Conservation (phyloP, 2,113 vertebrate species). For the Tamias sibiricus region DNA sequence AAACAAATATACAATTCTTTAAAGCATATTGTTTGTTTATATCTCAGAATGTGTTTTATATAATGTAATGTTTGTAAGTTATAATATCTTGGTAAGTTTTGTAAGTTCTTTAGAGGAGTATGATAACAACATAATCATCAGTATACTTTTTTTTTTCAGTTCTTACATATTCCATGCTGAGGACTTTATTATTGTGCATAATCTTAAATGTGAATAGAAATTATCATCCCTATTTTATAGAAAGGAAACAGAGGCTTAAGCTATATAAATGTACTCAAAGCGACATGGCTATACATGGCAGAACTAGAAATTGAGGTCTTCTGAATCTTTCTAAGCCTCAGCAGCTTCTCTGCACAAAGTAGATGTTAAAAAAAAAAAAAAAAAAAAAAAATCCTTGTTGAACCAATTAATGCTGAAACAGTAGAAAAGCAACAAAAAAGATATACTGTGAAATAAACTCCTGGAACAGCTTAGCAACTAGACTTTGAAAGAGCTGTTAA, state of each 20-base stretch:
- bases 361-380: constrained; percentile 26
- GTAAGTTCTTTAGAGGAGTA: background rate
- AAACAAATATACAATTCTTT: background rate
- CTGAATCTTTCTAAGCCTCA: background rate
- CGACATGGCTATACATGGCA: background rate
- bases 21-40: background rate
- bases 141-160: background rate
- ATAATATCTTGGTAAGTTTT: background rate
- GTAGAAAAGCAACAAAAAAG: constrained; percentile 53
- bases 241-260: background rate
- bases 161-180: background rate
- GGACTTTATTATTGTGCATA: background rate
- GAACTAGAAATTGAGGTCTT: background rate
- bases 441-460: constrained; percentile 42
- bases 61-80: background rate
- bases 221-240: background rate
- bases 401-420: constrained; percentile 7
- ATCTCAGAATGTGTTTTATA: background rate
- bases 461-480: constrained; percentile 36
- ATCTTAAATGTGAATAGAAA: background rate
- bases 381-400: constrained; percentile 4
- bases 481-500: constrained; percentile 51
- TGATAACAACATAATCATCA: background rate
- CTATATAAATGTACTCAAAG: background rate
- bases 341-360: background rate